Evolutionary conservation across 2,113 vertebrate genomes (phyloP).

Genomic region (Crotalus horridus): DNA sequence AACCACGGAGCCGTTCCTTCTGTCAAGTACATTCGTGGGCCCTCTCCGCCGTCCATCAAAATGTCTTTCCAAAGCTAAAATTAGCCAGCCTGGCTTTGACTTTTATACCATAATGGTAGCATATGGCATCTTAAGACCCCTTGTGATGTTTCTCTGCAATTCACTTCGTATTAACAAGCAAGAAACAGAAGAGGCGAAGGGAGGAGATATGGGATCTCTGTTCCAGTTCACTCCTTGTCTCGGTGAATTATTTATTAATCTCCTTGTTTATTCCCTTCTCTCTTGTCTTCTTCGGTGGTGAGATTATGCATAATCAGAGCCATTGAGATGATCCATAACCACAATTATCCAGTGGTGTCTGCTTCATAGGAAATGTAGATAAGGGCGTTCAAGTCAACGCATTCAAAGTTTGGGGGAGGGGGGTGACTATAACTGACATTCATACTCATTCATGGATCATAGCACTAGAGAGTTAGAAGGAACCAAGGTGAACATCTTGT

Average conservation of each 20-base stretch:
- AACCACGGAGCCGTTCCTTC: slow-evolving; percentile 21
- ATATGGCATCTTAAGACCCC: neutral
- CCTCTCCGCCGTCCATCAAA: slow-evolving; percentile 11
- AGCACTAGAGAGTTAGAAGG: neutral
- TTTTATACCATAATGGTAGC: slow-evolving; percentile 23
- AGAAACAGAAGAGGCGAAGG: neutral
- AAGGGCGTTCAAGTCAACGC: neutral
- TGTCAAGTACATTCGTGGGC: neutral
- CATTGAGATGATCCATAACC: neutral
- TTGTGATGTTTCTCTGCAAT: slow-evolving; percentile 4
- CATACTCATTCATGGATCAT: neutral
- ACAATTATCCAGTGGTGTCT: neutral
- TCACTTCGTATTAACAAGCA: slow-evolving; percentile 16
- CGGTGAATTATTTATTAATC: slow-evolving; percentile 19
- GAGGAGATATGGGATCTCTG: neutral
- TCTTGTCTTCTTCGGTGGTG: neutral
- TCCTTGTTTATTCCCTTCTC: neutral
- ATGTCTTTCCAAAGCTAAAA: neutral
- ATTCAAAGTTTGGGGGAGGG: neutral
- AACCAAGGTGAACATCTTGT: neutral
- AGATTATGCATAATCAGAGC: slow-evolving; percentile 18
- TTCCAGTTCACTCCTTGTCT: neutral
- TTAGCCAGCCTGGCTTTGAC: neutral
- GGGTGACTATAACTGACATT: neutral
- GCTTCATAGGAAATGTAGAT: neutral